phyloP scores from a whole-genome alignment of 35 echinoderm and acorn worm species.

The Heliocidaris erythrogramma region DNA sequence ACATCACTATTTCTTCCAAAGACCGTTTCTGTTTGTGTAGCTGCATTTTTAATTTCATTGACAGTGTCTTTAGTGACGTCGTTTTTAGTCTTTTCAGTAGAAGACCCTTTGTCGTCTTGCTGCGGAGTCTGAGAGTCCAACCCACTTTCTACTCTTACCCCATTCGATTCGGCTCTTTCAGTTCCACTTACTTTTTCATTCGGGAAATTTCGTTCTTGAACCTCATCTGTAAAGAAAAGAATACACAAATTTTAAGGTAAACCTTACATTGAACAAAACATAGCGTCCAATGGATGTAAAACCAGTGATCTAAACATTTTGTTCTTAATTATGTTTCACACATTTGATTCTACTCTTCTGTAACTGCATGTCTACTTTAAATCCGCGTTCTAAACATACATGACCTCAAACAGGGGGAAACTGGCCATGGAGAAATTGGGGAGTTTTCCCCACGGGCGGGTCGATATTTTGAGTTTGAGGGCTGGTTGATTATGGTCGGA shows the following conservation, averaged over 20 bases:
- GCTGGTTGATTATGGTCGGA: too few species aligned
- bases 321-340: too few species aligned
- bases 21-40: not conserved
- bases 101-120: not conserved
- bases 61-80: not conserved
- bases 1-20: not conserved
- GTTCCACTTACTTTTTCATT: not conserved
- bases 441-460: too few species aligned
- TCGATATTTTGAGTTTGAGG: too few species aligned
- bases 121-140: too few species aligned
- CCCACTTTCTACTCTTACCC: too few species aligned
- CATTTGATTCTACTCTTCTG: too few species aligned
- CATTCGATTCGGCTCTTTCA: not conserved
- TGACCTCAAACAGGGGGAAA: too few species aligned
- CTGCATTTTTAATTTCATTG: not conserved
- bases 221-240: not conserved
- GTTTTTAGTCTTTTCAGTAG: not conserved
- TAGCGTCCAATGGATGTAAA: not conserved
- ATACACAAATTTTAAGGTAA: not conserved
- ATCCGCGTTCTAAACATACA: too few species aligned
- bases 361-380: too few species aligned
- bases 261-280: too few species aligned
- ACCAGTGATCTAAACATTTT: not conserved
- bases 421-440: too few species aligned
- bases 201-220: not conserved